Evolutionary conservation across 2,888 invertebrate species (phyloP).

Genomic region (Drosophila diplacantha): DNA sequence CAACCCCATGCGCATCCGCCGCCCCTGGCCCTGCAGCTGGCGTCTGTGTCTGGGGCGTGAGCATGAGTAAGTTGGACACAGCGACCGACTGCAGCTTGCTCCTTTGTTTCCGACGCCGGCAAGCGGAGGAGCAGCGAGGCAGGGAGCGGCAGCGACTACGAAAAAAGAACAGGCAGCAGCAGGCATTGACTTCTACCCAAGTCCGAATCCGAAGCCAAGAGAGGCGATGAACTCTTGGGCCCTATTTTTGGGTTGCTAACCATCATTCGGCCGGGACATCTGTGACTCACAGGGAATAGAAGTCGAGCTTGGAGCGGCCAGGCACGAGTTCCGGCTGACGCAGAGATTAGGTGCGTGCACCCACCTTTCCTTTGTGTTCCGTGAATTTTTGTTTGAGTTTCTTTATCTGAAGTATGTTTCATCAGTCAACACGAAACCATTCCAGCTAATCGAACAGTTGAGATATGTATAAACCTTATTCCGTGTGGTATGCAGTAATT

Average conservation of each 20-base stretch:
- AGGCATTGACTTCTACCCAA: slow-evolving; percentile 16
- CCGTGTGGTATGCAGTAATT: neutral
- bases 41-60: slow-evolving; percentile 20
- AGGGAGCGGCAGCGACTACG: slow-evolving; percentile 1
- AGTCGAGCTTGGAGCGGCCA: too few species aligned
- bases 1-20: slow-evolving; percentile 1
- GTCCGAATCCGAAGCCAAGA: neutral
- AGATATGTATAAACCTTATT: neutral
- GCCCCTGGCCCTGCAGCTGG: neutral
- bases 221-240: neutral
- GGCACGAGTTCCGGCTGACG: slow-evolving; percentile 2
- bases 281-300: neutral
- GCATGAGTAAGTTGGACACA: slow-evolving; percentile 12
- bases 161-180: slow-evolving; percentile 10
- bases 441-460: neutral
- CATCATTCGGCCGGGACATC: neutral
- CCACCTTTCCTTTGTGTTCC: too few species aligned
- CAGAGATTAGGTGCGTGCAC: neutral
- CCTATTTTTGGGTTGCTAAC: slow-evolving; percentile 11
- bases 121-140: neutral
- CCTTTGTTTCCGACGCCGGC: slow-evolving; percentile 23
- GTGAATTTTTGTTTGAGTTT: neutral
- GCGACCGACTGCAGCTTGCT: slow-evolving; percentile 17
- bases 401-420: slow-evolving; percentile 21
- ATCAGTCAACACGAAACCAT: slow-evolving; percentile 44